Percentiles rank a stretch among this genome's conserved stretches.
Conservation (phyloP, 1,140 invertebrate genomes). For the Vanessa atalanta region DNA sequence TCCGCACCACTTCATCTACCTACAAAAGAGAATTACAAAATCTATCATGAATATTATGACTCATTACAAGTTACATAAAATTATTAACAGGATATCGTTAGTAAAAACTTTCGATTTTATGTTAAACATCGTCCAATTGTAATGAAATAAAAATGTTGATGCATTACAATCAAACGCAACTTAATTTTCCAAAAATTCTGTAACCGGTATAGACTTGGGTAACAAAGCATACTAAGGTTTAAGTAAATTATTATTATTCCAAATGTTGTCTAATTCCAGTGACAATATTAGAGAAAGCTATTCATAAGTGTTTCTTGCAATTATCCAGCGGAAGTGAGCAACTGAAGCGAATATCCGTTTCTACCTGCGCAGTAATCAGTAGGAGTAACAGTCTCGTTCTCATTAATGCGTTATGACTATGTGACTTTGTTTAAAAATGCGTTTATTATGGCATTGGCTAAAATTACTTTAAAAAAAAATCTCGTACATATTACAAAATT, state of each 20-base stretch:
- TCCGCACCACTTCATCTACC: slow-evolving; percentile 34
- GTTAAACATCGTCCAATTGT: too few relatives aligned
- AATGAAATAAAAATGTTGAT: too few relatives aligned
- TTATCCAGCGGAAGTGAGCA: slow-evolving; percentile 70
- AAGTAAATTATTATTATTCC: slow-evolving; percentile 1
- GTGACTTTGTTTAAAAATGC: slow-evolving; percentile 8
- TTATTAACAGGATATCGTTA: neutral
- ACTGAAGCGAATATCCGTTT: slow-evolving; percentile 71
- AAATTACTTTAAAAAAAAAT: neutral
- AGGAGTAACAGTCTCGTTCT: slow-evolving; percentile 22
- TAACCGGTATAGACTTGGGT: neutral
- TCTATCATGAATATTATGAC: neutral
- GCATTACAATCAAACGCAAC: too few relatives aligned
- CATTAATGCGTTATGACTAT: slow-evolving; percentile 14
- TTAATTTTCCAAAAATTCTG: neutral
- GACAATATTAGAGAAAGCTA: slow-evolving; percentile 47
- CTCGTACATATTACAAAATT: too few relatives aligned
- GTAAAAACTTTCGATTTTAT: neutral
- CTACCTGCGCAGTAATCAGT: slow-evolving; percentile 39
- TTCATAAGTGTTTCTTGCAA: slow-evolving; percentile 61
- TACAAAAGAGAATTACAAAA: neutral
- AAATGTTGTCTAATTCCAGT: slow-evolving; percentile 19
- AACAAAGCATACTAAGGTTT: neutral
- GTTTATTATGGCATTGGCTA: neutral
- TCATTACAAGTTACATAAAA: neutral